Percentiles rank a stretch among this genome's conserved stretches.
phyloP scores from a whole-genome alignment of 1,140 invertebrate species.

The Bombus sylvicola region DNA sequence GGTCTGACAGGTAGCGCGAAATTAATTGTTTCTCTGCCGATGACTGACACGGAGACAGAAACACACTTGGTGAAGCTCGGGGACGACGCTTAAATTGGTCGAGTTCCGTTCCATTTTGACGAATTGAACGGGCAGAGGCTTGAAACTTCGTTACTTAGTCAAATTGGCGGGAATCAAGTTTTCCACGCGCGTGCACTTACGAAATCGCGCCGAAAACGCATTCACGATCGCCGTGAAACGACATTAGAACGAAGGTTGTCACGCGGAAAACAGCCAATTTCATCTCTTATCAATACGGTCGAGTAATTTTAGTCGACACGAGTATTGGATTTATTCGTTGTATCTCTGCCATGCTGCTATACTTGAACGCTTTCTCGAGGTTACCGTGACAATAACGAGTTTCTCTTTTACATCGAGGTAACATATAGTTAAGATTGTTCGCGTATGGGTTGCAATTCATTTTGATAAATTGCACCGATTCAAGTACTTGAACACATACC shows the following conservation, averaged over 20 bases:
- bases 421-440: background rate
- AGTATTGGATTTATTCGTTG: background rate
- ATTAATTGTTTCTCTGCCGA: conserved; percentile 12
- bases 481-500: too few species aligned
- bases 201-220: background rate
- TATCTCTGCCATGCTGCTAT: background rate
- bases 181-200: conserved; percentile 23
- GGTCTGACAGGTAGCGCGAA: background rate
- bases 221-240: background rate
- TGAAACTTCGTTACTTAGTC: conserved; percentile 58
- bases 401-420: background rate
- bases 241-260: background rate
- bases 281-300: conserved; percentile 8
- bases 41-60: conserved; percentile 9
- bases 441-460: background rate
- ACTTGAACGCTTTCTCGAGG: background rate
- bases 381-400: background rate
- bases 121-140: conserved; percentile 37
- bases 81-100: conserved; percentile 20
- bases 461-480: too few species aligned
- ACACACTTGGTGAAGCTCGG: background rate
- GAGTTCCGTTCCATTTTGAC: conserved; percentile 15
- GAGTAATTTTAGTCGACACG: background rate
- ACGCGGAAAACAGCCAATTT: background rate
- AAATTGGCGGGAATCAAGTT: conserved; percentile 47